These are phyloP conservation scores for Scomber japonicus DNA, from an alignment of 2,113 vertebrate genomes.

Conservation along the genomic window DNA sequence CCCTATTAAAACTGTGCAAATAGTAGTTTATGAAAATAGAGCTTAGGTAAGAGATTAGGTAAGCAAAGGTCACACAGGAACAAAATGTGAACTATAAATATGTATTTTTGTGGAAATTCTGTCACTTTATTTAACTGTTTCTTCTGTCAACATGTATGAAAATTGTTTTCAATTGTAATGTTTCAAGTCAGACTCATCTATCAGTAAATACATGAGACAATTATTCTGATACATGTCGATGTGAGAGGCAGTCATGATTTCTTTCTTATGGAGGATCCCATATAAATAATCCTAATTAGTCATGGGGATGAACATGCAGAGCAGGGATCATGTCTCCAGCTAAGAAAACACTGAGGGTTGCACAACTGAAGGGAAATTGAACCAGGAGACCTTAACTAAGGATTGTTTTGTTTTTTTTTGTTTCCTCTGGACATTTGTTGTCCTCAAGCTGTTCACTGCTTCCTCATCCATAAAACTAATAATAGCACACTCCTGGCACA, in stretches of 20 bases:
- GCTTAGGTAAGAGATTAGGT: background rate
- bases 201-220: background rate
- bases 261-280: constrained; percentile 6
- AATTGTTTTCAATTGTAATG: no score
- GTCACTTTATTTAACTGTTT: background rate
- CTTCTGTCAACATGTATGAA: background rate
- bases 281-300: constrained; percentile 37
- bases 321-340: constrained; percentile 43
- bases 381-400: constrained; percentile 7
- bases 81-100: background rate
- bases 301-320: constrained; percentile 32
- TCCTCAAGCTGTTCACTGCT: background rate
- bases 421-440: no score
- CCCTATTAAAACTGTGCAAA: background rate
- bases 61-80: background rate
- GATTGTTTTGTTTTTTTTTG: no score
- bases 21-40: background rate
- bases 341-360: constrained; percentile 39
- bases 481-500: background rate
- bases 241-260: background rate
- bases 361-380: constrained; percentile 30
- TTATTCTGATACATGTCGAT: constrained; percentile 5
- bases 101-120: background rate
- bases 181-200: background rate
- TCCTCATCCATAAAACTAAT: constrained; percentile 21